phyloP scores from a whole-genome alignment of 2,113 vertebrate genomes.

The Polyodon spathula region DNA sequence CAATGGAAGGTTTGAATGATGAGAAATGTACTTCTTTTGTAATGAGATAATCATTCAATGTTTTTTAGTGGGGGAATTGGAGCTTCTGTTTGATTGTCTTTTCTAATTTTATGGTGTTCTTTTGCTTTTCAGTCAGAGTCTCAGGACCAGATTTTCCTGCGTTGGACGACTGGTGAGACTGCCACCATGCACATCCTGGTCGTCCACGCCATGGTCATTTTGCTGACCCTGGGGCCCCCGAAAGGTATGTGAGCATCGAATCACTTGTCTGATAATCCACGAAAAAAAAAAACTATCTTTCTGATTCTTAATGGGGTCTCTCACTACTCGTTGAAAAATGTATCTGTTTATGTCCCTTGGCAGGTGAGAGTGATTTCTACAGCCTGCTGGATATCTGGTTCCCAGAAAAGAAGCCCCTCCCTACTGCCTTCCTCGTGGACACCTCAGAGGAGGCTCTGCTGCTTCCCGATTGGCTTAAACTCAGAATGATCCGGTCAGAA shows the following conservation, averaged over 20 bases:
- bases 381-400: conserved; percentile 90
- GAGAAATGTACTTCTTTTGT: no score
- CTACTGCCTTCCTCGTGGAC: conserved; percentile 94
- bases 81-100: no score
- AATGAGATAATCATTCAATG: no score
- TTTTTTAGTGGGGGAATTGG: no score
- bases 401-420: conserved; percentile 87
- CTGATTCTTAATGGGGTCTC: no score
- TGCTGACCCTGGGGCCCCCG: conserved; percentile 85
- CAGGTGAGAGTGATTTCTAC: conserved; percentile 77
- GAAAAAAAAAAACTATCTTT: no score
- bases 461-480: conserved; percentile 91
- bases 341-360: conserved; percentile 3
- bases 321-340: background rate
- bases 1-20: no score
- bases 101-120: background rate
- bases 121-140: conserved; percentile 73
- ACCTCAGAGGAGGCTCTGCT: conserved; percentile 91
- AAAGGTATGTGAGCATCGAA: conserved; percentile 54
- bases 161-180: conserved; percentile 88
- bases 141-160: conserved; percentile 94
- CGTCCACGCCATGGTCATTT: conserved; percentile 95
- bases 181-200: conserved; percentile 98
- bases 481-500: conserved; percentile 93
- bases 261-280: no score